Base-by-base conservation (phyloP, 2,888 invertebrate species). In the Drosophila algonquin region DNA sequence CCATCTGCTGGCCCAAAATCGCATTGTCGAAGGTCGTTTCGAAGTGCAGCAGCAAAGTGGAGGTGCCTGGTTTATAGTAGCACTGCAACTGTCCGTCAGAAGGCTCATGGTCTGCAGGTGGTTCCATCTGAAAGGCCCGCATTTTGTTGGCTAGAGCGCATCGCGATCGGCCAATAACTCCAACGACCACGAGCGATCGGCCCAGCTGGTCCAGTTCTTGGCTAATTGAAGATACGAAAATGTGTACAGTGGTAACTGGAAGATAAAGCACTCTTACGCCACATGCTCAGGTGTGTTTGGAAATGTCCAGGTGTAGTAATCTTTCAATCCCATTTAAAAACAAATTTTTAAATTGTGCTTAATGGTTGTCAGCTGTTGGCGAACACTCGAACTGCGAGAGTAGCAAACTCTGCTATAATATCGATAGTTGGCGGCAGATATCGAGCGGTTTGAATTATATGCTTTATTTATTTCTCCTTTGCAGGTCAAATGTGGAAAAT, bases 41-140 rank as follows among this genome's bases (percentile, higher is more conserved):
- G 60, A 94, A 93, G 69, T 94, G 94, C 1, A 94, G 87, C 77
- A 93, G 93, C 0, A 94, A 88, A 21, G 93, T 90, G 4, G 93
- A 90, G 45, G 92, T 92, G 5, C 93, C 92, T 44, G 93, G 94
- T 69, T 94, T 94, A 92, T 94, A 94, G 78, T 94, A 93, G 64
- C 94, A 94, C 86, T 93, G 93, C 63, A 94, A 94, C 50, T 93
- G 93, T 77, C 93, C 94, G 93, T 94, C 73, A 9, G 27, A 46
- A 3, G 72, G 76, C 6, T 18, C 8, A 40, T 72, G 70, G 0
- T 46, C 44, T 0, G 3, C 2, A 0, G 58, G 67, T 2, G 75
- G 77, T 9, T 75, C 35, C 75, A 92, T 81, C 24, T 84, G 85
- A 14, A 92, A 82, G 0, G 89, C 90, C 12, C 81, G 78, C 92